Evolutionary conservation across 1,140 invertebrate genomes (phyloP), one percentile per base, ranked within the genome.

Genomic region (Thaumatotibia leucotreta): DNA sequence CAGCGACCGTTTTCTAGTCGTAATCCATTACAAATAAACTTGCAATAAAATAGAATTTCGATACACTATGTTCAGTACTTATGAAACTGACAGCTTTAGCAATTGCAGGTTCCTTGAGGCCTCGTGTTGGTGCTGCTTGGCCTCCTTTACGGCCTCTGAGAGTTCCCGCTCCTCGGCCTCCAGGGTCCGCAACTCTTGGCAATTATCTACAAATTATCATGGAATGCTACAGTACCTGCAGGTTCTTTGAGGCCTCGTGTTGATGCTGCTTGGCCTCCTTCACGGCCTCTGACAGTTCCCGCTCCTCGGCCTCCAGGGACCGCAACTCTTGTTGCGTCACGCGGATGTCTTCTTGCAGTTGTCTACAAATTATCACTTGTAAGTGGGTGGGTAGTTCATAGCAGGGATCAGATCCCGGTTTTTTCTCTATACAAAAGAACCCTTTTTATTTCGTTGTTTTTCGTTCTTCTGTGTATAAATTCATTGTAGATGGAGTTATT

Each of bases 311-410:
- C 35, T 86, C 76, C 6, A 79, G 29, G 4, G 65, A 54, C 0
- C 58, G 67, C 10, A 88, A 78, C 8, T 70, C 70, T 0, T 64
- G 62, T 33, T 90, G 69, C 0, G 70, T 71, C 64, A 78, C 79
- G 39, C 79, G 64, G 11, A 91, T 84, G 67, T 92, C 89, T 0
- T 67, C 69, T 50, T 80, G 23, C 66, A 86, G 54, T 74, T 86
- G 81, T 24, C 83, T 85, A 33, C 2, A 63, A 24, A 22, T n/a
- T n/a, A 35, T n/a, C 1, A 3, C 1, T n/a, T 35, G 4, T 32
- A n/a, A n/a, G n/a, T n/a, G n/a, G n/a, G n/a, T n/a, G n/a, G n/a
- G n/a, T n/a, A n/a, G n/a, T n/a, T n/a, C n/a, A n/a, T n/a, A n/a
- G n/a, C n/a, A n/a, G n/a, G n/a, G n/a, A n/a, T n/a, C n/a, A n/a